Conservation (phyloP, 1,140 invertebrate species). For the Polyergus mexicanus region DNA sequence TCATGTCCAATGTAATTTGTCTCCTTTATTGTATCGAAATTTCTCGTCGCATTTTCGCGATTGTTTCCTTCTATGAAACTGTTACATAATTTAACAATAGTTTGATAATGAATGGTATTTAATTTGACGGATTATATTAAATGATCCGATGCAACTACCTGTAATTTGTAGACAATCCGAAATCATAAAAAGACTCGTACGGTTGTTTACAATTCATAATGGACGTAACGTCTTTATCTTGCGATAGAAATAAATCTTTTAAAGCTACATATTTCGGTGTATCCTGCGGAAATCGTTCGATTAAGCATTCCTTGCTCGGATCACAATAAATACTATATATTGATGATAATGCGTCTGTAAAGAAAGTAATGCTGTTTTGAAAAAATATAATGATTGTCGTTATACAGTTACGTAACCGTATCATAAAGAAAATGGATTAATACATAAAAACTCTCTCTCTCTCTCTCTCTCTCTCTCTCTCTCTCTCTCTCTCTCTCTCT, state of each 20-base stretch:
- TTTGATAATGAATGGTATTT: not conserved
- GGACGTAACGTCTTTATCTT: conserved; percentile 44
- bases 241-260: conserved; percentile 78
- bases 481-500: no score
- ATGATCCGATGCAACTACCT: conserved; percentile 54
- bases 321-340: conserved; percentile 46
- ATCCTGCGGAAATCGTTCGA: conserved; percentile 66
- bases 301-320: conserved; percentile 43
- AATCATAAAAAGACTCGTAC: conserved; percentile 31
- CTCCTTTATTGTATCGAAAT: conserved; percentile 51
- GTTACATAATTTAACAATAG: conserved; percentile 21
- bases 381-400: not conserved
- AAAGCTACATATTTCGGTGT: conserved; percentile 78
- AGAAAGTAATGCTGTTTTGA: conserved; percentile 23
- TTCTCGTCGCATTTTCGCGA: conserved; percentile 14
- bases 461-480: no score
- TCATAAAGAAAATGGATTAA: conserved; percentile 29
- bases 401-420: not conserved
- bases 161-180: not conserved
- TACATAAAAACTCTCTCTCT: not conserved
- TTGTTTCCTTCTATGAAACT: conserved; percentile 39
- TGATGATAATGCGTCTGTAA: conserved; percentile 65
- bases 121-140: conserved; percentile 10
- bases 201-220: conserved; percentile 45
- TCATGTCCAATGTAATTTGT: conserved; percentile 42